phyloP scores from a whole-genome alignment of 2,113 vertebrate genomes.

The Oryzias woworae region DNA sequence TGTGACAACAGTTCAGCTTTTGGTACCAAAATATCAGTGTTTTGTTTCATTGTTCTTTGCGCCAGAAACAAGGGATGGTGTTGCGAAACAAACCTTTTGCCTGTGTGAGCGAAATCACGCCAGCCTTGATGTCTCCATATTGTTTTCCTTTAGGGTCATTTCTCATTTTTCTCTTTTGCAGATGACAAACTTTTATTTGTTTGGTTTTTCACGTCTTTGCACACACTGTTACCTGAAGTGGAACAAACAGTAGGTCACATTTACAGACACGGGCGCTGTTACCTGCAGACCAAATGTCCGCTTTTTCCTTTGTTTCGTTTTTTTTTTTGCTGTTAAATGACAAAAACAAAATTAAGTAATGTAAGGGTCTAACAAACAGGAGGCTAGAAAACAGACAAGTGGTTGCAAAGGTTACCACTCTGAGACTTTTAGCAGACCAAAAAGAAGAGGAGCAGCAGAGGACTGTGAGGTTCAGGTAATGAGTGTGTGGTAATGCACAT shows the following conservation, averaged over 20 bases:
- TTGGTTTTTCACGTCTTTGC: conserved; percentile 20
- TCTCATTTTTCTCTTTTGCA: conserved; percentile 9
- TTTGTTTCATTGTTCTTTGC: conserved; percentile 42
- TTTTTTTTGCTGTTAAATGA: conserved; percentile 23
- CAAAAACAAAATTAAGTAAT: conserved; percentile 13
- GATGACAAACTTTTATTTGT: not conserved
- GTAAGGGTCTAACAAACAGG: not conserved
- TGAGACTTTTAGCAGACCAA: conserved; percentile 33
- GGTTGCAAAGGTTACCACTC: conserved; percentile 23
- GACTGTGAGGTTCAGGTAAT: conserved; percentile 58
- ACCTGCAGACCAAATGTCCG: conserved; percentile 34
- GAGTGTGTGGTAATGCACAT: conserved; percentile 63
- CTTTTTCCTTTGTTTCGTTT: conserved; percentile 20
- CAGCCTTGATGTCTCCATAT: conserved; percentile 24
- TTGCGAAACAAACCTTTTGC: conserved; percentile 17
- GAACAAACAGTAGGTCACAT: conserved; percentile 22
- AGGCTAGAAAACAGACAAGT: conserved; percentile 20
- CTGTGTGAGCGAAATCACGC: conserved; percentile 21
- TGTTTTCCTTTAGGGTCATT: conserved; percentile 26
- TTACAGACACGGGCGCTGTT: conserved; percentile 39
- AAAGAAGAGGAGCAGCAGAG: conserved; percentile 35
- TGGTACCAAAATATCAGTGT: conserved; percentile 19
- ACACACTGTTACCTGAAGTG: conserved; percentile 27
- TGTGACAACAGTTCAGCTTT: conserved; percentile 32
- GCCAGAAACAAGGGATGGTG: conserved; percentile 9